Percentiles rank a stretch among this genome's conserved stretches.
Evolutionary conservation across 30 jellyfish, hydroid and myxozoan species (phyloP).

Genomic region (Aurelia coerulea): DNA sequence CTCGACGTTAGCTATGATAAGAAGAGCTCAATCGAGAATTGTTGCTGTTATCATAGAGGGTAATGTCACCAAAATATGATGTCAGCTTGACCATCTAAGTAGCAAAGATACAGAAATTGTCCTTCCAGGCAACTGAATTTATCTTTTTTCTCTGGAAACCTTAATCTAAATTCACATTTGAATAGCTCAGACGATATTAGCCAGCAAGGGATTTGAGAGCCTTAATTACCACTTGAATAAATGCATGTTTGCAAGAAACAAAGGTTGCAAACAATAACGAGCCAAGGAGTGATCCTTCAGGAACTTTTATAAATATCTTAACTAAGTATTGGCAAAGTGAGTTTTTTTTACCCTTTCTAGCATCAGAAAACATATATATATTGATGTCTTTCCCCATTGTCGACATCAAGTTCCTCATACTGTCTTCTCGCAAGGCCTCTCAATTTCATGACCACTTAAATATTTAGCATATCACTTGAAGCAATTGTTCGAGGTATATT

Average conservation of each 20-base stretch:
- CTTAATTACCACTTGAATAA: neutral
- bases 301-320: no score
- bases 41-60: slow-evolving; percentile 85
- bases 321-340: no score
- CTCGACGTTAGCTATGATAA: slow-evolving; percentile 68
- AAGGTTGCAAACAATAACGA: neutral
- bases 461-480: no score
- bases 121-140: neutral
- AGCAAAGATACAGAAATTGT: neutral
- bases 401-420: no score
- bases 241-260: neutral
- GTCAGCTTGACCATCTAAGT: neutral
- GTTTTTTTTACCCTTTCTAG: no score
- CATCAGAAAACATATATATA: no score
- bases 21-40: slow-evolving; percentile 62
- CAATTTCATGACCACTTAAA: no score
- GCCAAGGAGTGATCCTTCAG: no score
- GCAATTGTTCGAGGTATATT: no score
- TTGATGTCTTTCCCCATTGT: no score
- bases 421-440: no score
- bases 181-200: neutral
- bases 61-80: neutral
- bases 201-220: neutral
- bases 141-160: no score
- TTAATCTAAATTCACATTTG: neutral